Base-by-base conservation (phyloP, 2,888 invertebrate genomes). In the Drosophila atroscutellata region DNA sequence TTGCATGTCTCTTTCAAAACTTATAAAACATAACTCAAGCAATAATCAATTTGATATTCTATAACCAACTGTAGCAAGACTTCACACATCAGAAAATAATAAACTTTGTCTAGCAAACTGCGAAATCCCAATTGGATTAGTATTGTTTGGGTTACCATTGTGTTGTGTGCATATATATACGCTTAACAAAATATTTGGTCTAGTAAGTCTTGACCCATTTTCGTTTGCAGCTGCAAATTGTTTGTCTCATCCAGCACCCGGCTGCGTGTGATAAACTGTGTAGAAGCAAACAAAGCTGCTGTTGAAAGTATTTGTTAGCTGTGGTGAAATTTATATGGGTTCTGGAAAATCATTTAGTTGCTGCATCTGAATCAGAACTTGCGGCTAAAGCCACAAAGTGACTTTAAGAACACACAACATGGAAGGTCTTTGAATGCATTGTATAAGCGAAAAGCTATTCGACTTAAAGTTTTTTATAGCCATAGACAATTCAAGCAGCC, bases 231-330 rank as follows among this genome's bases (percentile, higher is more conserved):
- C 36, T 28, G 20, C 32, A 58, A 26, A 20, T 7, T 20, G 32
- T n/a, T 32, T 26, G 39, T 2, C n/a, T 39, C 18, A 34, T 6
- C 18, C 45, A 18, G 7, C 20, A n/a, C 0, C n/a, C 24, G 7
- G 15, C 36, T 52, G 24, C 52, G 47, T 63, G 45, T 34, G 62
- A 51, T n/a, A 37, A 55, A 2, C 49, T 30, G 18, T 42, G 20
- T 6, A 49, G 28, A 37, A n/a, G 28, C 36, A 47, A 64, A 30
- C 15, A 20, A 52, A 68, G 42, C 32, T 32, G 7, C 39, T 47
- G 42, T 51, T 51, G 34, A 54, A 49, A 60, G 55, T 52, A 61
- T 51, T 18, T 47, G 37, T 11, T 28, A 49, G 32, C 20, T 36
- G 20, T 3, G 9, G 20, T 20, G n/a, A 54, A 20, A n/a, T 37